Evolutionary conservation across 1,140 invertebrate species (phyloP).

Genomic region (Octopus bimaculoides): DNA sequence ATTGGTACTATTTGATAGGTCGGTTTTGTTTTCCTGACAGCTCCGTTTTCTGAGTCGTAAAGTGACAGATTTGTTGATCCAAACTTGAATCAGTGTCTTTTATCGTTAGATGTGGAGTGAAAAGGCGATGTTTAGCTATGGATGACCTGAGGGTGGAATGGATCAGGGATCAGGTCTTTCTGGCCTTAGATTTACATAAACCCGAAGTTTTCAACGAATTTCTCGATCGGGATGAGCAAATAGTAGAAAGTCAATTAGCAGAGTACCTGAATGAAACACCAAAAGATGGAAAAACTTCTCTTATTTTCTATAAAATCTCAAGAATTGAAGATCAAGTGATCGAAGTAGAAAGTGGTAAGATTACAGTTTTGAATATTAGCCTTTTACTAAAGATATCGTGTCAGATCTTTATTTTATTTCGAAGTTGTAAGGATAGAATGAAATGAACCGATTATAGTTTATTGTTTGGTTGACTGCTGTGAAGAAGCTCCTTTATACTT

Average conservation of each 20-base stretch:
- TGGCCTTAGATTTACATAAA: conserved; percentile 49
- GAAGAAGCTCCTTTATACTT: no score
- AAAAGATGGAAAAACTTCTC: conserved; percentile 51
- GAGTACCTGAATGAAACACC: conserved; percentile 57
- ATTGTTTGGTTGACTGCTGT: no score
- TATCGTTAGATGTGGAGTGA: neutral
- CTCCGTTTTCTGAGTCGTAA: neutral
- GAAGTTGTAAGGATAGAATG: no score
- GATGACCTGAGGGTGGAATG: conserved; percentile 57
- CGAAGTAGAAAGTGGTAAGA: conserved; percentile 56
- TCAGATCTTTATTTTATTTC: no score
- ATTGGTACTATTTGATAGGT: conserved; percentile 17
- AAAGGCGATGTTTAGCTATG: conserved; percentile 36
- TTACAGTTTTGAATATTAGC: no score
- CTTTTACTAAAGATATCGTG: no score
- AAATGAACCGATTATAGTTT: no score
- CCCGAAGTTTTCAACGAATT: conserved; percentile 55
- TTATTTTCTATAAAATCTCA: conserved; percentile 55
- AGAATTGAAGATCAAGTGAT: conserved; percentile 56
- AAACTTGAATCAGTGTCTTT: neutral
- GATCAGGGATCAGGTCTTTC: conserved; percentile 51
- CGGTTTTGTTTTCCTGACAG: neutral
- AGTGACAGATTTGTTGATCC: neutral
- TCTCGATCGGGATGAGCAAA: conserved; percentile 53
- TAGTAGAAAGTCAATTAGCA: conserved; percentile 50